These are phyloP conservation scores for Eospalax fontanierii DNA, from an alignment of 2,797 vertebrate species.

Conservation along the genomic window DNA sequence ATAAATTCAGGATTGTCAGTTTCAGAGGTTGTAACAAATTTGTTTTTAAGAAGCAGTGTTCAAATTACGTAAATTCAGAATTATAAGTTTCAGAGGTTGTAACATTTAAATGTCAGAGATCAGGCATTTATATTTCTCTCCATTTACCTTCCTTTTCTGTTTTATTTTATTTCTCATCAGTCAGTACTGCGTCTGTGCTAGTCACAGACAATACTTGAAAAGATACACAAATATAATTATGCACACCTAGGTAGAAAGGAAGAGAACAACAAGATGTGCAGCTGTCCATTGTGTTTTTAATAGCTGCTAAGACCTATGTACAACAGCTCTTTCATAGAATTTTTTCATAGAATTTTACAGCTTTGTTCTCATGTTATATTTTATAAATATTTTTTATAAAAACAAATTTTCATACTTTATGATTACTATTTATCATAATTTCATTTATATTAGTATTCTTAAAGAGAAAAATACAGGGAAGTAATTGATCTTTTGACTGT, in stretches of 20 bases:
- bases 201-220: not conserved
- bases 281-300: not conserved
- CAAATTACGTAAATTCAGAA: not conserved
- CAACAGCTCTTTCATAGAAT: not conserved
- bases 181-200: not conserved
- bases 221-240: not conserved
- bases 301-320: not conserved
- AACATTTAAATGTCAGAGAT: not conserved
- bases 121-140: too few species aligned
- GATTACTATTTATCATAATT: slow-evolving; percentile 24
- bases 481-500: slow-evolving; percentile 30
- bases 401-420: slow-evolving; percentile 16
- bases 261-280: slow-evolving; percentile 18
- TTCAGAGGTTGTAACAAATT: not conserved
- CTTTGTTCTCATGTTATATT: slow-evolving; percentile 23
- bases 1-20: not conserved
- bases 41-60: slow-evolving; percentile 29
- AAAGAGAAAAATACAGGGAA: slow-evolving; percentile 43
- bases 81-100: not conserved
- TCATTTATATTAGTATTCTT: slow-evolving; percentile 32
- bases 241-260: slow-evolving; percentile 22
- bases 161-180: slow-evolving; percentile 27
- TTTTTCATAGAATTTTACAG: slow-evolving; percentile 23
- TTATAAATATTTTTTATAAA: slow-evolving; percentile 34
- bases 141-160: not conserved